Percentiles rank a stretch among this genome's conserved stretches.
These are phyloP conservation scores for Podocnemis expansa DNA, from an alignment of 2,113 vertebrate species.

Conservation along the genomic window DNA sequence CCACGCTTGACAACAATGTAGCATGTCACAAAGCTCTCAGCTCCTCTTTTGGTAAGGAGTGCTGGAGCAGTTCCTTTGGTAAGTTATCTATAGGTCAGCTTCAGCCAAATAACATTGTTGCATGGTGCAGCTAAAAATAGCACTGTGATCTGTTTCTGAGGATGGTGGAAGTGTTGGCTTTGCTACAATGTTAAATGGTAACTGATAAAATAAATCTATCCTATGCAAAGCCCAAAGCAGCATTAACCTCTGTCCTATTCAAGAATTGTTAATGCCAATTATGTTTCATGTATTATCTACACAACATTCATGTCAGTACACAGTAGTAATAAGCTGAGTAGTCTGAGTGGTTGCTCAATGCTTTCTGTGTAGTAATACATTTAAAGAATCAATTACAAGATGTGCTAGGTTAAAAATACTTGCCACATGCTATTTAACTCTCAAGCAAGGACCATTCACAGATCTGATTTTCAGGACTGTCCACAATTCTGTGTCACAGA, in stretches of 20 bases:
- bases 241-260: not conserved
- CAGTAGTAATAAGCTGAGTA: not conserved
- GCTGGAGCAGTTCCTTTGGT: not conserved
- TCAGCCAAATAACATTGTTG: accelerated
- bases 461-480: not conserved
- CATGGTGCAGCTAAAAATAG: conserved; percentile 22
- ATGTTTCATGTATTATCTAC: accelerated
- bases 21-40: accelerated
- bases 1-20: not conserved
- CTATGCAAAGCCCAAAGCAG: accelerated
- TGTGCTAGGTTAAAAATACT: not conserved
- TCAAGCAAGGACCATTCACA: accelerated
- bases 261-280: not conserved
- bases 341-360: not conserved
- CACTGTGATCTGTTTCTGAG: not conserved
- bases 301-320: accelerated
- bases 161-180: accelerated
- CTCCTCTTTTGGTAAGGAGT: conserved; percentile 49
- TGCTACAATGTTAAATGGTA: accelerated
- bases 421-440: not conserved
- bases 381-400: not conserved
- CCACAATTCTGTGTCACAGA: not conserved
- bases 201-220: accelerated
- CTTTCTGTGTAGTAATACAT: not conserved
- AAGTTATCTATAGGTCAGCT: not conserved